phyloP scores from a whole-genome alignment of 2,797 vertebrate genomes.

The Tenualosa thibaudeaui region DNA sequence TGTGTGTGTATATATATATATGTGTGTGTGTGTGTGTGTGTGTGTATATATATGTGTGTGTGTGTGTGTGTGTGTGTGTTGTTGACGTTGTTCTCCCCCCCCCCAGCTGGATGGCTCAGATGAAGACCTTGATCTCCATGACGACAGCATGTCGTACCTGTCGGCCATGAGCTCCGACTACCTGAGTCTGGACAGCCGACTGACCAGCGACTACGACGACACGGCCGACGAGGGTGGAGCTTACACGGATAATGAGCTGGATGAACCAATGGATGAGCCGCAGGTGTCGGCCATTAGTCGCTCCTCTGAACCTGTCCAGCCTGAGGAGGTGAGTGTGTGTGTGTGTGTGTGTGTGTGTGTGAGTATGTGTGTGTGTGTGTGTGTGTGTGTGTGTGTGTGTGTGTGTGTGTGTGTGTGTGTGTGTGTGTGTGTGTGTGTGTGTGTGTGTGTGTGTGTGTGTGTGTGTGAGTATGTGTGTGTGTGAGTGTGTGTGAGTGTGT shows the following conservation, averaged over 20 bases:
- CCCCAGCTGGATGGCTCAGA: conserved; percentile 87
- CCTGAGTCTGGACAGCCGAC: conserved; percentile 95
- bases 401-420: no score
- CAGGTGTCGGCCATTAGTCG: conserved; percentile 86
- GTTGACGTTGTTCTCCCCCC: background rate
- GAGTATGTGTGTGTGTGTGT: no score
- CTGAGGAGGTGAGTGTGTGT: conserved; percentile 79
- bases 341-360: no score
- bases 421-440: no score
- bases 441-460: no score
- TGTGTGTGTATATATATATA: background rate
- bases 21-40: no score
- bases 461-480: no score
- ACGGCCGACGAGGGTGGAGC: conserved; percentile 94
- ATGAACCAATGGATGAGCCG: conserved; percentile 84
- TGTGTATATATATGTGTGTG: no score
- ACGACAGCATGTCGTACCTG: conserved; percentile 95
- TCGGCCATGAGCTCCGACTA: conserved; percentile 96
- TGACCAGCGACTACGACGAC: conserved; percentile 94
- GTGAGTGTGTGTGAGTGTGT: no score
- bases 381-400: no score
- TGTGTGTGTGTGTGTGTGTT: background rate
- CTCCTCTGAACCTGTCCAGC: conserved; percentile 89
- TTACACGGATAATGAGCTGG: conserved; percentile 97
- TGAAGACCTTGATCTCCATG: conserved; percentile 85